phyloP scores from a whole-genome alignment of 92 coral and sea anemone species.

The Ricordea florida region DNA sequence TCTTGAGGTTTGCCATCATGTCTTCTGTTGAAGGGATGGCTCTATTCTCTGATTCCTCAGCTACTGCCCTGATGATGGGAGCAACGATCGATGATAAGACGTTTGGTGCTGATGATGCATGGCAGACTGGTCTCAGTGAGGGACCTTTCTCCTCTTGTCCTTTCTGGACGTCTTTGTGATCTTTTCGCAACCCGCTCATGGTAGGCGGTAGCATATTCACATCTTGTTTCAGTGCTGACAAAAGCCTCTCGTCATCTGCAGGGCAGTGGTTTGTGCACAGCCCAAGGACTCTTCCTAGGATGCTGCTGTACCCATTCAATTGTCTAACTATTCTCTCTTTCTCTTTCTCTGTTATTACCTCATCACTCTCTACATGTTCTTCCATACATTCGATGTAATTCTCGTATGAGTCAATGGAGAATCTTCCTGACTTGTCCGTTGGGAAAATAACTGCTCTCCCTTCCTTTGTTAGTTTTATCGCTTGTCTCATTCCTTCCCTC shows the following conservation, averaged over 20 bases:
- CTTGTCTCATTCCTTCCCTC: not conserved
- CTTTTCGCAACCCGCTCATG: conserved; percentile 8
- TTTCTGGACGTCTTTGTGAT: conserved; percentile 3
- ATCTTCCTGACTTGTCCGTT: conserved; percentile 6
- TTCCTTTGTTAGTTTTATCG: not conserved
- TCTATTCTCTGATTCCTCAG: not conserved
- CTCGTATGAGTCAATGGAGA: too few species aligned
- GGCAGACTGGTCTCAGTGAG: conserved; percentile 16
- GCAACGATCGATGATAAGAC: not conserved
- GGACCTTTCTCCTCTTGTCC: conserved; percentile 10
- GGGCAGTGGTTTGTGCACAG: too few species aligned
- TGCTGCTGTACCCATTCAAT: too few species aligned
- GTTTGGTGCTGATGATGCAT: conserved; percentile 11
- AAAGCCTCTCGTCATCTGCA: too few species aligned
- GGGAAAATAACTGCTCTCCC: not conserved
- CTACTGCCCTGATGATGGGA: not conserved
- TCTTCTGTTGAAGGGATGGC: conserved; percentile 7
- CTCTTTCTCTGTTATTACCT: too few species aligned
- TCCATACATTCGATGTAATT: too few species aligned
- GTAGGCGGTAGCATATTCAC: conserved; percentile 18
- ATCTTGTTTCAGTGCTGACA: too few species aligned
- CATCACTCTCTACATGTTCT: too few species aligned
- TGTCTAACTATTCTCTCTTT: too few species aligned
- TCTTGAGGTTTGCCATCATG: conserved; percentile 17
- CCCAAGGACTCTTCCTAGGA: too few species aligned